phyloP scores from a whole-genome alignment of 2,797 vertebrate genomes.

The Balearica regulorum region DNA sequence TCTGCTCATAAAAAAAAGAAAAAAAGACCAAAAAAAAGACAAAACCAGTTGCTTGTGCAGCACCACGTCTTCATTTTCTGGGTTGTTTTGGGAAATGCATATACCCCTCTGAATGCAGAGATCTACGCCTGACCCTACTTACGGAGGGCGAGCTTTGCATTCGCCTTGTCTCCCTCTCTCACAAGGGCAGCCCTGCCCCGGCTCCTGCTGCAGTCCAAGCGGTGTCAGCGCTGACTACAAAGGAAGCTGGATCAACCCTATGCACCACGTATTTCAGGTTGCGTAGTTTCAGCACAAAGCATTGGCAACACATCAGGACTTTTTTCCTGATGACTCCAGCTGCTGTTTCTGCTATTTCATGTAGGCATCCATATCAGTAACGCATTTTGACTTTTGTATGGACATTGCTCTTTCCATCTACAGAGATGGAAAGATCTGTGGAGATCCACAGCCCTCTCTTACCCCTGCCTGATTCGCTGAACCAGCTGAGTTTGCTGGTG shows the following conservation, averaged over 20 bases:
- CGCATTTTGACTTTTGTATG: neutral
- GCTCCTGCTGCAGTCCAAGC: neutral
- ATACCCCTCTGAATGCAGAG: neutral
- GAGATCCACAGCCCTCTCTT: neutral
- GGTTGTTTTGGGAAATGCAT: rapidly evolving
- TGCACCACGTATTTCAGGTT: rapidly evolving
- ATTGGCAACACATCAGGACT: neutral
- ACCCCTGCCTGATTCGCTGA: neutral
- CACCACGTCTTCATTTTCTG: neutral
- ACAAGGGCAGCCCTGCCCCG: neutral
- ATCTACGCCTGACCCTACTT: neutral
- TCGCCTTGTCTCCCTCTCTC: neutral
- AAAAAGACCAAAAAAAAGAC: neutral
- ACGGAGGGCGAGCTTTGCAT: rapidly evolving
- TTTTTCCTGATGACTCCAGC: neutral
- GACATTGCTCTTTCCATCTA: neutral
- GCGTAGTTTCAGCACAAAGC: neutral
- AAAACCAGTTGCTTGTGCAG: neutral
- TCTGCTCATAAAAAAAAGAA: neutral
- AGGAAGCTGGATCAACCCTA: neutral
- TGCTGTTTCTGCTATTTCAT: neutral
- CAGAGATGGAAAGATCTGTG: neutral
- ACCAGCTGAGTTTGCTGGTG: neutral
- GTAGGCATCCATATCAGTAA: neutral
- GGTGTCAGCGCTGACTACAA: neutral